phyloP scores from a whole-genome alignment of 2,888 invertebrate genomes.

The Tinea semifulvella region DNA sequence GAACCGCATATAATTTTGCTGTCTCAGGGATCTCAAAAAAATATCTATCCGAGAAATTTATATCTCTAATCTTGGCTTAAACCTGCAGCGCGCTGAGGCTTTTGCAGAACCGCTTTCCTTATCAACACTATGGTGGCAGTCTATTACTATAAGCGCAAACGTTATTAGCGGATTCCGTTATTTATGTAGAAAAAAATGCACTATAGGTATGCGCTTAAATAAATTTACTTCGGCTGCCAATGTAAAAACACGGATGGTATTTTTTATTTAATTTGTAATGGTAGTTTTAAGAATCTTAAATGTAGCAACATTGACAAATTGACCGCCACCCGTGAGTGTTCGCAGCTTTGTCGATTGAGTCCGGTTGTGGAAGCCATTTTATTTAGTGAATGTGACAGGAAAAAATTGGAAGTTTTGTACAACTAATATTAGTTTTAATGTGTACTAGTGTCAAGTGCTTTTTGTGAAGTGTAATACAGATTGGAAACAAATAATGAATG shows the following conservation, averaged over 20 bases:
- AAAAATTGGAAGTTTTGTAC: slow-evolving; percentile 40
- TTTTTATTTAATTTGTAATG: not conserved
- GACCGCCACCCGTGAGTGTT: slow-evolving; percentile 49
- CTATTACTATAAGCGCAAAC: no score
- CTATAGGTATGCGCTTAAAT: no score
- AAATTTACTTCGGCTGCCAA: no score
- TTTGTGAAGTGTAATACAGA: slow-evolving; percentile 45
- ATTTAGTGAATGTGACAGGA: slow-evolving; percentile 58
- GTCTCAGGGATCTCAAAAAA: no score
- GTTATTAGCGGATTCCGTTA: no score
- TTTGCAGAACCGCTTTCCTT: no score
- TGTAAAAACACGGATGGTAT: not conserved
- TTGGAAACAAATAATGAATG: slow-evolving; percentile 50
- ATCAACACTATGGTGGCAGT: no score
- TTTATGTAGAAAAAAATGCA: no score
- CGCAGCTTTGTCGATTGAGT: slow-evolving; percentile 45
- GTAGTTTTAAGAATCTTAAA: slow-evolving; percentile 11
- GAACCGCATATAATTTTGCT: no score
- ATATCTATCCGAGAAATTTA: no score
- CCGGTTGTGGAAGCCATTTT: slow-evolving; percentile 63
- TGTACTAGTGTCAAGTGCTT: slow-evolving; percentile 45
- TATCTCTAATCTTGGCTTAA: no score
- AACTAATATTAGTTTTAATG: slow-evolving; percentile 48
- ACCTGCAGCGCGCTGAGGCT: no score
- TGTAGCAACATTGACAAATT: slow-evolving; percentile 47